Percentiles rank a stretch among this genome's conserved stretches.
phyloP scores from a whole-genome alignment of 2,113 vertebrate genomes.

The Plestiodon gilberti region DNA sequence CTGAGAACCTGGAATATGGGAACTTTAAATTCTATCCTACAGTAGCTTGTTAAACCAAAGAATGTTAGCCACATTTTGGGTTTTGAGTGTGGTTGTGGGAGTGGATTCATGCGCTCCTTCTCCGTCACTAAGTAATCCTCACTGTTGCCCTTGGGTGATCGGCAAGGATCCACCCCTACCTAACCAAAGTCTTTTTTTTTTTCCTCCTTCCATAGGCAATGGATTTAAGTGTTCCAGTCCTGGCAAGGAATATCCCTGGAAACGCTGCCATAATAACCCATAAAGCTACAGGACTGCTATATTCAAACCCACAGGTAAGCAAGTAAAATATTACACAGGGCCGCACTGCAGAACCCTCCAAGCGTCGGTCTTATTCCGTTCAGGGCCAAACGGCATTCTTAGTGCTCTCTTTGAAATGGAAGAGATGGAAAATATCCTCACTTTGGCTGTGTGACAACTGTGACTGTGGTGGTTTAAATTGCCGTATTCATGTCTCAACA shows the following conservation, averaged over 20 bases:
- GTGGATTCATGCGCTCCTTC: too few species aligned
- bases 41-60: too few species aligned
- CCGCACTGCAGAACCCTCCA: too few species aligned
- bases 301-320: slow-evolving; percentile 86
- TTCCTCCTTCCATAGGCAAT: slow-evolving; percentile 81
- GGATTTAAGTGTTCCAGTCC: slow-evolving; percentile 86
- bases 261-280: slow-evolving; percentile 87
- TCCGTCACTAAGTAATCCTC: neutral
- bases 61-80: neutral
- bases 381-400: too few species aligned
- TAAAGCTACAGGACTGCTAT: slow-evolving; percentile 86
- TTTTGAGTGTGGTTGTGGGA: neutral
- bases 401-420: too few species aligned
- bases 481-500: too few species aligned
- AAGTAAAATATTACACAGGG: neutral
- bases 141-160: accelerated
- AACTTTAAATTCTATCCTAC: too few species aligned
- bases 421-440: too few species aligned
- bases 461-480: too few species aligned
- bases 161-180: neutral
- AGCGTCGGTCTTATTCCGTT: too few species aligned
- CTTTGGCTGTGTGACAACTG: too few species aligned
- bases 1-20: too few species aligned
- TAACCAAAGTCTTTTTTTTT: neutral
- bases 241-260: slow-evolving; percentile 90